A percentile compares a stretch with the other conserved stretches of the same genome.
phyloP scores from a whole-genome alignment of 2,797 vertebrate species.

The Cuniculus paca region DNA sequence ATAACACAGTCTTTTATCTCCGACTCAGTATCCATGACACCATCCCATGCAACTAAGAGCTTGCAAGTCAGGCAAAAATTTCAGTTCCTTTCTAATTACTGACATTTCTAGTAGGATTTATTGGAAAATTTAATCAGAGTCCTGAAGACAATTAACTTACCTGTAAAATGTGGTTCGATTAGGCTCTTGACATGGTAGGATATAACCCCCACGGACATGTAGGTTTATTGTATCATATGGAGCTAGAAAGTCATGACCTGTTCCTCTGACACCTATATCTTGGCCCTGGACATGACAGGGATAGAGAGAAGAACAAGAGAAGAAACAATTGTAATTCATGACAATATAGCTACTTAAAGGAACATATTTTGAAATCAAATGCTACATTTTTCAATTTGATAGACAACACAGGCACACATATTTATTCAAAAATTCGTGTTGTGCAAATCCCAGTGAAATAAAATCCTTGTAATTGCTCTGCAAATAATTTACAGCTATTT shows the following conservation, averaged over 20 bases:
- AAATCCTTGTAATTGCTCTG: not conserved
- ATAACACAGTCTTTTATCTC: not conserved
- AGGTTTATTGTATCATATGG: conserved; percentile 92
- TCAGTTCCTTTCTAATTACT: not conserved
- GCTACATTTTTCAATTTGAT: not conserved
- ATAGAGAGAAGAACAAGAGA: not conserved
- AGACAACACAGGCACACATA: not conserved
- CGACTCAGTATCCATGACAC: not conserved
- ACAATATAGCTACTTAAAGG: not conserved
- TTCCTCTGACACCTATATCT: conserved; percentile 79
- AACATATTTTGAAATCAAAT: not conserved
- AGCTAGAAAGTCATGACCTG: conserved; percentile 83
- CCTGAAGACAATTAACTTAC: conserved; percentile 80
- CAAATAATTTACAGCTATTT: not conserved
- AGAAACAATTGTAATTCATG: not conserved
- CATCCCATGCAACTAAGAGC: not conserved
- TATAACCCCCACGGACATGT: conserved; percentile 93
- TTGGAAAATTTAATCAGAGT: not conserved
- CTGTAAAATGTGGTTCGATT: conserved; percentile 89
- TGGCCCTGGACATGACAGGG: conserved; percentile 84
- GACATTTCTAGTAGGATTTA: not conserved
- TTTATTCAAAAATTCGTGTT: not conserved
- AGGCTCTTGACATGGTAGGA: conserved; percentile 93
- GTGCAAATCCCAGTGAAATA: not conserved
- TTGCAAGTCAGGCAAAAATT: not conserved